Percentiles rank a stretch among this genome's conserved stretches.
Evolutionary conservation across 2,888 invertebrate genomes (phyloP).

Genomic region (Clanis bilineata): DNA sequence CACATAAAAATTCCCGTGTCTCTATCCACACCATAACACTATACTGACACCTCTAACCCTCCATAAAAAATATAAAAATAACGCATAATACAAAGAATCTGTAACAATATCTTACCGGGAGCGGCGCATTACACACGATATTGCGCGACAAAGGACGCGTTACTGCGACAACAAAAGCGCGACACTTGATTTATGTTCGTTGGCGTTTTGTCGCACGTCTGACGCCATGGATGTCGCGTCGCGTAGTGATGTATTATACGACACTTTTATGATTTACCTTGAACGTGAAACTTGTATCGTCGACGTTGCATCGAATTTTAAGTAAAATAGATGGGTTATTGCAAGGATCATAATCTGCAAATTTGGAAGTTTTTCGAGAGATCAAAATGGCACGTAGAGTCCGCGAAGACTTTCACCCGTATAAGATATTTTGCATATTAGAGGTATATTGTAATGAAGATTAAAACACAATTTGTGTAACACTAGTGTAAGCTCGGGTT

Average conservation of each 20-base stretch:
- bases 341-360: neutral
- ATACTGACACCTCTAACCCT: neutral
- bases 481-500: too few species aligned
- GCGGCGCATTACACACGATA: slow-evolving; percentile 42
- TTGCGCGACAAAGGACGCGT: slow-evolving; percentile 49
- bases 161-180: slow-evolving; percentile 45
- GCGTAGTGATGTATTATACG: neutral
- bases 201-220: slow-evolving; percentile 14
- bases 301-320: neutral
- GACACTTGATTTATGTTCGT: slow-evolving; percentile 36
- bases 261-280: slow-evolving; percentile 7
- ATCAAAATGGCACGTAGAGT: too few species aligned
- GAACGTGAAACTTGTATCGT: neutral
- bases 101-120: slow-evolving; percentile 49
- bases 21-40: neutral
- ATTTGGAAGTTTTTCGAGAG: too few species aligned
- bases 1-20: neutral
- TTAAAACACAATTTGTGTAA: too few species aligned
- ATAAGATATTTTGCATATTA: too few species aligned
- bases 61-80: slow-evolving; percentile 4
- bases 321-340: neutral
- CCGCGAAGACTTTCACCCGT: too few species aligned
- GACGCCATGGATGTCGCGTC: slow-evolving; percentile 11
- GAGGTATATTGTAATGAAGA: too few species aligned
- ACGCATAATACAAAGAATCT: slow-evolving; percentile 33